These are phyloP conservation scores for Grallaria varia DNA, from an alignment of 2,113 vertebrate genomes.

Conservation along the genomic window DNA sequence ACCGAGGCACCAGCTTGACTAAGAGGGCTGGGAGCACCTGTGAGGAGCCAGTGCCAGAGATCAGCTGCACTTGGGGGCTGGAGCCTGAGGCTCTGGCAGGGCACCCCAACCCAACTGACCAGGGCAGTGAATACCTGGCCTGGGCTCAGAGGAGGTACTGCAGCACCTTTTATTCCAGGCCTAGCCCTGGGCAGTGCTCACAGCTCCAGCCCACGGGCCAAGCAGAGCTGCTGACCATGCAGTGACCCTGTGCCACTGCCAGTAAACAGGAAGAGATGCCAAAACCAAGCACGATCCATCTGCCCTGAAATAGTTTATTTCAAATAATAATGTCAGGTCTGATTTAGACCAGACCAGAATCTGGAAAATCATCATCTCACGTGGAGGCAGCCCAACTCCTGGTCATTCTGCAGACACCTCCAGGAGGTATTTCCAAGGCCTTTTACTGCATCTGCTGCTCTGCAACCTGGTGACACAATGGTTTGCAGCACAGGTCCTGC, in stretches of 20 bases:
- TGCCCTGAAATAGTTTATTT: slow-evolving; percentile 11
- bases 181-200: background rate
- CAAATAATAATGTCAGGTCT: background rate
- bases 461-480: background rate
- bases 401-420: background rate
- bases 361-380: background rate
- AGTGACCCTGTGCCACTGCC: background rate
- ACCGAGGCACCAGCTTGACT: rapidly evolving
- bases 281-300: background rate
- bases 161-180: background rate
- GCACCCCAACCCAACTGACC: rapidly evolving
- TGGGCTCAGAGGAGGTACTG: background rate
- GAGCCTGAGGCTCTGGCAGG: background rate
- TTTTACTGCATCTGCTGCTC: background rate
- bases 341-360: slow-evolving; percentile 8
- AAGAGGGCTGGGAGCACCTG: background rate
- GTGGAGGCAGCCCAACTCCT: background rate
- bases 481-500: background rate
- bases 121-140: background rate
- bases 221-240: background rate
- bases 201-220: background rate
- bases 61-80: background rate
- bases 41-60: background rate
- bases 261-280: background rate
- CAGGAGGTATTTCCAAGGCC: background rate